These are phyloP conservation scores for Subacronicta megacephala DNA, from an alignment of 2,888 invertebrate genomes.

Conservation along the genomic window DNA sequence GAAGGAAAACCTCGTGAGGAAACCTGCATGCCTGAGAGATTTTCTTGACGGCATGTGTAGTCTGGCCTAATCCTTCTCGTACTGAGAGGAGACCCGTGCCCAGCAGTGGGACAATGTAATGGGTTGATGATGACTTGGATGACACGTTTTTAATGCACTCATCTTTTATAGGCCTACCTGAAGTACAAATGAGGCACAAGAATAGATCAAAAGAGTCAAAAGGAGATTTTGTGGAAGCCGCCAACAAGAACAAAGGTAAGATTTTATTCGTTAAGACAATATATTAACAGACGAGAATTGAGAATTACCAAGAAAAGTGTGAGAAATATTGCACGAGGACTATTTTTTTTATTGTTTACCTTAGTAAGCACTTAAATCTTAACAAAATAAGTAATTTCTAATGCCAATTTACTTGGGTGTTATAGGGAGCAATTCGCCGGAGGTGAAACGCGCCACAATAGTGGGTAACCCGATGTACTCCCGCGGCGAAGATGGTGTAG, in stretches of 20 bases:
- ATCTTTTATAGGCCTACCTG: slow-evolving; percentile 79
- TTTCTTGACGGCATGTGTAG: no score
- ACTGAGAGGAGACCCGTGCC: no score
- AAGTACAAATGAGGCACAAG: slow-evolving; percentile 87
- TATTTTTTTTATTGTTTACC: no score
- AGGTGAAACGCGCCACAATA: slow-evolving; percentile 95
- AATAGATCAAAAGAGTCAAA: slow-evolving; percentile 82
- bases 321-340: no score
- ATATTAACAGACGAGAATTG: no score
- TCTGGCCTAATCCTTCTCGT: no score
- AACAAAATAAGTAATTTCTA: no score
- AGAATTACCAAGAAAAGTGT: not conserved
- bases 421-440: slow-evolving; percentile 85
- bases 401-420: not conserved
- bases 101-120: no score
- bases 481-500: slow-evolving; percentile 81
- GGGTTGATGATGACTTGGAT: no score
- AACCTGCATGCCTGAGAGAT: no score
- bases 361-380: no score
- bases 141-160: slow-evolving; percentile 9
- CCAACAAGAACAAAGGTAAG: slow-evolving; percentile 85
- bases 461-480: slow-evolving; percentile 97
- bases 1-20: no score
- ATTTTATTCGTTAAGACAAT: not conserved
- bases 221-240: slow-evolving; percentile 90